Evolutionary conservation across 1,140 invertebrate genomes (phyloP).

Genomic region (Mactra quadrangularis): DNA sequence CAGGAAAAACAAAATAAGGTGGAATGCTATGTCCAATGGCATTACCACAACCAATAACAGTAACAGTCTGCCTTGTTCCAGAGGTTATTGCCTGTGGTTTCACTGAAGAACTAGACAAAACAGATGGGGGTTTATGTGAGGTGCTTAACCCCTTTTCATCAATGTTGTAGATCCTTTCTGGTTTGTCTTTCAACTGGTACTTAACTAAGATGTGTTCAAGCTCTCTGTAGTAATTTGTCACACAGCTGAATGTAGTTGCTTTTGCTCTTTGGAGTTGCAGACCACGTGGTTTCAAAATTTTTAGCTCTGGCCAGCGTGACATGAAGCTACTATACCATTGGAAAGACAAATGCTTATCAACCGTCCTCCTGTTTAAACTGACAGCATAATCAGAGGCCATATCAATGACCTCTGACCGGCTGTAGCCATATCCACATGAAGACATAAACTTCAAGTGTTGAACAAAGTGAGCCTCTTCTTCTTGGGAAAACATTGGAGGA

Average conservation of each 20-base stretch:
- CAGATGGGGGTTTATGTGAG: conserved; percentile 71
- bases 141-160: conserved; percentile 82
- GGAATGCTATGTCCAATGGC: conserved; percentile 78
- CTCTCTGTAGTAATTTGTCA: conserved; percentile 20
- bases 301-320: not conserved
- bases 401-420: conserved; percentile 2
- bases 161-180: conserved; percentile 81
- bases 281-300: conserved; percentile 4
- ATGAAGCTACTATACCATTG: conserved; percentile 25
- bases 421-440: conserved; percentile 40
- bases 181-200: conserved; percentile 65
- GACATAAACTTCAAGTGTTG: conserved; percentile 22
- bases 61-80: conserved; percentile 81
- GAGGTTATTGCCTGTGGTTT: conserved; percentile 77
- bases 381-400: conserved; percentile 51
- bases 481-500: conserved; percentile 40
- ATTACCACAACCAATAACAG: conserved; percentile 81
- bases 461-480: conserved; percentile 40
- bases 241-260: not conserved
- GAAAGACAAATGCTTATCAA: conserved; percentile 18
- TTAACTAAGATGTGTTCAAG: conserved; percentile 21
- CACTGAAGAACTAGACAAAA: not conserved
- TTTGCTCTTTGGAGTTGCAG: conserved; percentile 15
- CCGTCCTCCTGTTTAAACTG: conserved; percentile 9
- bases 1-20: conserved; percentile 82